phyloP scores from a whole-genome alignment of 2,797 vertebrate species.

The Mormyrops boulengeri region DNA sequence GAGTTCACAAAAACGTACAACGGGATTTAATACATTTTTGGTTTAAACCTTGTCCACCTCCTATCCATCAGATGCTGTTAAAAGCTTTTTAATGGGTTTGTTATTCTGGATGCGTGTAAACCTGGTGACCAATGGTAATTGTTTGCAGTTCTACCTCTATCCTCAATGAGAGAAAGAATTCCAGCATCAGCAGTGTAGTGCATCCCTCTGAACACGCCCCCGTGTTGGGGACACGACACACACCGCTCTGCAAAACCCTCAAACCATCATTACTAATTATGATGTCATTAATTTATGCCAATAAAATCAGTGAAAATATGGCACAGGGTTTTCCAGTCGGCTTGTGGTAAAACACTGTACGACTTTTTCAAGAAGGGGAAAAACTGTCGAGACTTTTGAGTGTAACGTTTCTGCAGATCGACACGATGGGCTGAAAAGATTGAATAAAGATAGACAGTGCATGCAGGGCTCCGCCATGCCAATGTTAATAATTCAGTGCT shows the following conservation, averaged over 20 bases:
- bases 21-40: conserved; percentile 8
- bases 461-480: neutral
- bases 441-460: neutral
- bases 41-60: neutral
- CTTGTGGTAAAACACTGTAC: neutral
- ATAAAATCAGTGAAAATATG: neutral
- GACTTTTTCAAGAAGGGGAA: neutral
- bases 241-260: neutral
- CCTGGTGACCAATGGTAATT: neutral
- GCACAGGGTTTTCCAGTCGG: neutral
- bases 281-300: neutral
- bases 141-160: neutral
- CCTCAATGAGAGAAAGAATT: neutral
- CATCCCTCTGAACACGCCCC: neutral
- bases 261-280: neutral
- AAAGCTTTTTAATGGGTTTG: neutral
- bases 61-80: neutral
- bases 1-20: conserved; percentile 1
- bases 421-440: too few relatives aligned
- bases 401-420: neutral
- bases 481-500: neutral
- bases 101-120: neutral
- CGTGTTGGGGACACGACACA: neutral
- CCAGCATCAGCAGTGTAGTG: neutral
- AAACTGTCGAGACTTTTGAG: neutral